A percentile compares a stretch with the other conserved stretches of the same genome.
These are phyloP conservation scores for Drosophila cognata DNA, from an alignment of 2,888 invertebrate species.

Conservation along the genomic window DNA sequence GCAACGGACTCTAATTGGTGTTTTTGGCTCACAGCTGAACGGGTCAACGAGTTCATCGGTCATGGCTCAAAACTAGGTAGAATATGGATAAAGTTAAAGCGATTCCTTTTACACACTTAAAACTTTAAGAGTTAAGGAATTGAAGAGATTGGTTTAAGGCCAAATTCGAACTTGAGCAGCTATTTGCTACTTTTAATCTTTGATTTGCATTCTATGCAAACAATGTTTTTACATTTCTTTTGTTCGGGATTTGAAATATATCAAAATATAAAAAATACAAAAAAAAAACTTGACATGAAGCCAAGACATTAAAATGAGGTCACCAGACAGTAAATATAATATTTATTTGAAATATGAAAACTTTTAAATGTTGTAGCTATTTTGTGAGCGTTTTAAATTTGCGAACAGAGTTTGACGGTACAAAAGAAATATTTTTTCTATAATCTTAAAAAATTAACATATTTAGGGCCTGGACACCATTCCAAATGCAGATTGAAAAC, in stretches of 20 bases:
- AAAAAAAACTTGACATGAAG: not conserved
- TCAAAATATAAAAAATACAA: not conserved
- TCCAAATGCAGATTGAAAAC: not conserved
- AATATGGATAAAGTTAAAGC: not conserved
- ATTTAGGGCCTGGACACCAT: not conserved
- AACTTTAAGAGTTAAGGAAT: not conserved
- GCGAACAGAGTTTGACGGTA: too few species aligned
- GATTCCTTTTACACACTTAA: not conserved
- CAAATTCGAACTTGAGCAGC: not conserved
- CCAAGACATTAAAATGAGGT: not conserved
- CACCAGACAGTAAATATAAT: not conserved
- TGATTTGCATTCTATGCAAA: not conserved
- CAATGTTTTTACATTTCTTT: not conserved
- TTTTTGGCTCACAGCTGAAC: slow-evolving; percentile 11
- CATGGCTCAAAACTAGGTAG: not conserved
- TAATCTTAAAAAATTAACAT: not conserved
- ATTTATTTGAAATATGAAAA: not conserved
- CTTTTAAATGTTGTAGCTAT: not conserved
- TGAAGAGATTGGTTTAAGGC: not conserved
- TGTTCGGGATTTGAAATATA: not conserved
- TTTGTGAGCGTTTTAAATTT: not conserved
- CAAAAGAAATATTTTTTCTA: not conserved
- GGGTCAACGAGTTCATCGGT: slow-evolving; percentile 12
- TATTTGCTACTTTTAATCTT: not conserved
- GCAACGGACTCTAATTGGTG: slow-evolving; percentile 25